These are phyloP conservation scores for Clinocottus analis DNA, from an alignment of 2,113 vertebrate species.

Conservation along the genomic window DNA sequence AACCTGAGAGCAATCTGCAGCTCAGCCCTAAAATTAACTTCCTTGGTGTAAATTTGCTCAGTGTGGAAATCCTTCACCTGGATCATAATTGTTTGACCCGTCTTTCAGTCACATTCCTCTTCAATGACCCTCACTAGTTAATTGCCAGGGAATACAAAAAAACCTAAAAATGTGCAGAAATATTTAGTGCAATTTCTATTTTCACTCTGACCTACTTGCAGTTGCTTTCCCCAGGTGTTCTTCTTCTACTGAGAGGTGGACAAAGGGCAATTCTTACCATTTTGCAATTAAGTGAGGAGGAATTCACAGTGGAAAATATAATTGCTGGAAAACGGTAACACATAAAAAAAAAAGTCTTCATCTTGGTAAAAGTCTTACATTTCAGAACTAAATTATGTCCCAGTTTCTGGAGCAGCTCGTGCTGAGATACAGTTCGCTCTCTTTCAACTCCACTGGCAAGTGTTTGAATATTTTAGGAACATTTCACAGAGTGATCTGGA, in stretches of 20 bases:
- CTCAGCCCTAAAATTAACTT: too few species aligned
- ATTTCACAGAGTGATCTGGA: conserved; percentile 5
- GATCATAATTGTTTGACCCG: conserved; percentile 16
- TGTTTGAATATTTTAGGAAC: conserved; percentile 10
- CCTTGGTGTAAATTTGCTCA: too few species aligned
- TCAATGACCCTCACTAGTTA: conserved; percentile 31
- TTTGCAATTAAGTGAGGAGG: conserved; percentile 9
- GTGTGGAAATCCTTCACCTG: conserved; percentile 35
- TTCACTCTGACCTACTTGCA: conserved; percentile 27
- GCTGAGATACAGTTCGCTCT: not conserved
- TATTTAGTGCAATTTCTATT: conserved; percentile 5
- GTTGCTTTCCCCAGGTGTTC: conserved; percentile 17
- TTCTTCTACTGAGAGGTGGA: not conserved
- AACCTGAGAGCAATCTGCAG: not conserved
- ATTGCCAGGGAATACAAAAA: conserved; percentile 9
- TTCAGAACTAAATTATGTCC: conserved; percentile 1
- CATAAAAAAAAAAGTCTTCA: not conserved
- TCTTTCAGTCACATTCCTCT: conserved; percentile 15
- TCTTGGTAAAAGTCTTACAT: not conserved
- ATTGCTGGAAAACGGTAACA: not conserved
- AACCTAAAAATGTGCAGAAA: not conserved
- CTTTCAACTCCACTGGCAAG: conserved; percentile 10
- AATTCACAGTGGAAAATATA: conserved; percentile 5
- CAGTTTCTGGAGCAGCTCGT: not conserved
- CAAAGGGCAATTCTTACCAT: conserved; percentile 24